Evolutionary conservation across 2,113 vertebrate species (phyloP).

Genomic region (Mohoua ochrocephala): DNA sequence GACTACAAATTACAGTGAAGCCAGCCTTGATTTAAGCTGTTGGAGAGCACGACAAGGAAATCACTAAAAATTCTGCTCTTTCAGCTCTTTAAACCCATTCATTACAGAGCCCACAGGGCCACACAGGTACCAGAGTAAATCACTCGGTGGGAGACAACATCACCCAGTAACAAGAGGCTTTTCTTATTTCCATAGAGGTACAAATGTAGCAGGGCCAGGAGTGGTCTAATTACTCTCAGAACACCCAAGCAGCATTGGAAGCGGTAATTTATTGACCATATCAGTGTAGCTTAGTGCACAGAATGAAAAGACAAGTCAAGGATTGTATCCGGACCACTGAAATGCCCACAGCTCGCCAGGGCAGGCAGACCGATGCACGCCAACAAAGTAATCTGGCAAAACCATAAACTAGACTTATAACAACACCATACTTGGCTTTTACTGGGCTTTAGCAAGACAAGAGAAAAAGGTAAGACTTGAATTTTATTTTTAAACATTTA

Average conservation of each 20-base stretch:
- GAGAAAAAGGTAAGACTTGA: background rate
- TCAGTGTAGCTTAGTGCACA: background rate
- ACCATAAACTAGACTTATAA: background rate
- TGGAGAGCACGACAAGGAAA: background rate
- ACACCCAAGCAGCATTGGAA: constrained; percentile 16
- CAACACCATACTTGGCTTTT: background rate
- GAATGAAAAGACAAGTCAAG: constrained; percentile 3
- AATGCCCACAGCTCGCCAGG: background rate
- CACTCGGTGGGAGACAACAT: background rate
- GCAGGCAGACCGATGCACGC: background rate
- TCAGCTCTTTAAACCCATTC: background rate
- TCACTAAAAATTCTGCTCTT: background rate
- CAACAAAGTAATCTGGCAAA: background rate
- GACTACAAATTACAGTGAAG: background rate
- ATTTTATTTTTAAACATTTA: background rate
- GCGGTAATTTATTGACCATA: constrained; percentile 16
- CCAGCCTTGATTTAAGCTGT: background rate
- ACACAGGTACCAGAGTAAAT: background rate
- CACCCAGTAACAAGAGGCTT: background rate
- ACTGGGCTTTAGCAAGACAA: background rate
- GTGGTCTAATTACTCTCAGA: background rate
- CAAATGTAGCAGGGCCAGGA: background rate
- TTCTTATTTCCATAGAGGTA: background rate
- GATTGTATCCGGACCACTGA: background rate
- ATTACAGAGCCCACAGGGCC: background rate